A percentile compares a stretch with the other conserved stretches of the same genome.
Evolutionary conservation across 2,888 invertebrate species (phyloP).

Genomic region (Chydorus sphaericus): DNA sequence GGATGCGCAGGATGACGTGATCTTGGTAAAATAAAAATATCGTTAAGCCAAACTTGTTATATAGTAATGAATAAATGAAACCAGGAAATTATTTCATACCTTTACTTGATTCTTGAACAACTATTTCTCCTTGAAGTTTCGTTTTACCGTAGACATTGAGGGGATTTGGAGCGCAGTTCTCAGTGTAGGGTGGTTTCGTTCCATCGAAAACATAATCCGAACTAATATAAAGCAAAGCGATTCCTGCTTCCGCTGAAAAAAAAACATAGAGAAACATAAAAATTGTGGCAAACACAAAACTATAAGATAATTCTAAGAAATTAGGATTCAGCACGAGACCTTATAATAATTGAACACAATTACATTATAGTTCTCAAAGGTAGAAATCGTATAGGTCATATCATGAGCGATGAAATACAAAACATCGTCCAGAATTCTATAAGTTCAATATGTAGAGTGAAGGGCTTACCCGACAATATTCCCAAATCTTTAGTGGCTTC

Average conservation of each 20-base stretch:
- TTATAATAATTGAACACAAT: no score
- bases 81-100: conserved; percentile 22
- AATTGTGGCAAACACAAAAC: not conserved
- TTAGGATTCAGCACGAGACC: no score
- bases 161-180: conserved; percentile 30
- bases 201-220: conserved; percentile 42
- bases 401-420: not conserved
- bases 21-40: conserved; percentile 24
- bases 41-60: not conserved
- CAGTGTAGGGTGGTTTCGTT: conserved; percentile 32
- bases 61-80: not conserved
- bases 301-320: not conserved
- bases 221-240: conserved; percentile 34
- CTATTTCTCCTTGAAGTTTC: conserved; percentile 34
- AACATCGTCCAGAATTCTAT: conserved; percentile 6
- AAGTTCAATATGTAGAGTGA: not conserved
- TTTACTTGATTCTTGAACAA: conserved; percentile 24
- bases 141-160: conserved; percentile 36
- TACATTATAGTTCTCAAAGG: no score
- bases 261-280: not conserved
- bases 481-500: conserved; percentile 28
- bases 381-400: not conserved
- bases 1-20: conserved; percentile 33
- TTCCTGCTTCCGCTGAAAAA: conserved; percentile 23
- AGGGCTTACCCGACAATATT: conserved; percentile 21